phyloP scores from a whole-genome alignment of 2,888 invertebrate species.

The Folsomia manolachei region DNA sequence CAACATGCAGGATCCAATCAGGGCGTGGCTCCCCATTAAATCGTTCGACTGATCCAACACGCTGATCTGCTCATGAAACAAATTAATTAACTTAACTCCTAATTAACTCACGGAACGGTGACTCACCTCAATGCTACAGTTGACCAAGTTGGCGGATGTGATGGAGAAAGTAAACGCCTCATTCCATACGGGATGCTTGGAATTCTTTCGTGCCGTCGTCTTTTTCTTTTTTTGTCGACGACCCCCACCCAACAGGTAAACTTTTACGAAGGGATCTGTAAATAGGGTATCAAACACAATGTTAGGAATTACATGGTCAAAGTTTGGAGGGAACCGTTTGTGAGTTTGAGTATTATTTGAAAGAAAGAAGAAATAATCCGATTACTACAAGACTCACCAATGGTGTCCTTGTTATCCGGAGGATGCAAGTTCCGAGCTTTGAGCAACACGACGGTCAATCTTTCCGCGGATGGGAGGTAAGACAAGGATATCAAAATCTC shows the following conservation, averaged over 20 bases:
- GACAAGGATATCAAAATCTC: conserved; percentile 80
- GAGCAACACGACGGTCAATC: conserved; percentile 62
- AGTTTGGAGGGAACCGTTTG: no score
- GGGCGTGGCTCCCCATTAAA: conserved; percentile 61
- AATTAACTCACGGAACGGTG: no score
- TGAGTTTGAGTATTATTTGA: no score
- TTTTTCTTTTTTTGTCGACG: conserved; percentile 85
- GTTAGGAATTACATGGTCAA: background rate
- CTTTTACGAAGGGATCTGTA: conserved; percentile 81
- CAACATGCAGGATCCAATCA: conserved; percentile 70
- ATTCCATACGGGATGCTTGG: conserved; percentile 83
- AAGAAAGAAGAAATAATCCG: background rate
- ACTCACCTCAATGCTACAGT: conserved; percentile 77
- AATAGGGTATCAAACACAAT: conserved; percentile 21
- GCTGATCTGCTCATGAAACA: no score
- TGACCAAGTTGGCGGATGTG: conserved; percentile 69
- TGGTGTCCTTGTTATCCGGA: conserved; percentile 35
- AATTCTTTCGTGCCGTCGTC: conserved; percentile 73
- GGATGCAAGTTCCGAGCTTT: conserved; percentile 37
- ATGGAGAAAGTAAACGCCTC: conserved; percentile 85
- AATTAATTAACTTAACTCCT: no score
- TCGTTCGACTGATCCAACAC: conserved; percentile 65
- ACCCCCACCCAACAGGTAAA: conserved; percentile 78
- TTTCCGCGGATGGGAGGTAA: conserved; percentile 82
- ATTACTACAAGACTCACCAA: conserved; percentile 24